Base-by-base conservation (phyloP, 2,113 vertebrate genomes). In the Larimichthys crocea region DNA sequence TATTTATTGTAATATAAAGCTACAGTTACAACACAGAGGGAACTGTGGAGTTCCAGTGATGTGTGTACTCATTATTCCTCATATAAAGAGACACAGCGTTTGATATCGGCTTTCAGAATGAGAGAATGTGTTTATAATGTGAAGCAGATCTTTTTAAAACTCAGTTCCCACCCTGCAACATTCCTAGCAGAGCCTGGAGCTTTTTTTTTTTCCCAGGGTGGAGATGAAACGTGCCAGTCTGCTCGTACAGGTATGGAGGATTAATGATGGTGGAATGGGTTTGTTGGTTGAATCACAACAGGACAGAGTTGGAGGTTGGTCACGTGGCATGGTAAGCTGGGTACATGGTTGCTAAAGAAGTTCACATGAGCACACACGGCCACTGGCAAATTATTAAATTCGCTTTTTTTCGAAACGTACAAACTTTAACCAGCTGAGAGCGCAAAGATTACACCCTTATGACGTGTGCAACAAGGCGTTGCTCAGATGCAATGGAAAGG, bases 191-290 rank as follows among this genome's bases (percentile, higher is more conserved):
- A 35, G 31, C 5, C 49, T 24, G 24, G 56, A 49, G 17, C 5
- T 1, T 17, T 75, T 46, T 3, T 16, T 71, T 46, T 1, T 57
- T 35, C 0, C 10, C 3, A 10, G 46, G 24, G 22, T 59, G 42
- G 20, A 60, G 61, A 81, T 76, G 20, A 15, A 20, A 60, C 56
- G 49, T 57, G 79, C 56, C 49, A 55, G 72, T n/a, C 10, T 69
- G 11, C 53, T 72, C 49, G 62, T 74, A 81, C 63, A 83, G 69
- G 66, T 67, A 62, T 3, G 50, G 19, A 44, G 3, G 50, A 62
- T 29, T 3, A 74, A 70, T 55, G 24, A 62, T 9, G 46, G 11
- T 24, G 10, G 2, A 10, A 46, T 24, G 20, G 6, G n/a, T 53
- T 42, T 66, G 17, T 29, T 16, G 22, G 61, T 44, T 42, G 14